These are phyloP conservation scores for Eupithecia inturbata DNA, from an alignment of 2,888 invertebrate species.

Conservation along the genomic window DNA sequence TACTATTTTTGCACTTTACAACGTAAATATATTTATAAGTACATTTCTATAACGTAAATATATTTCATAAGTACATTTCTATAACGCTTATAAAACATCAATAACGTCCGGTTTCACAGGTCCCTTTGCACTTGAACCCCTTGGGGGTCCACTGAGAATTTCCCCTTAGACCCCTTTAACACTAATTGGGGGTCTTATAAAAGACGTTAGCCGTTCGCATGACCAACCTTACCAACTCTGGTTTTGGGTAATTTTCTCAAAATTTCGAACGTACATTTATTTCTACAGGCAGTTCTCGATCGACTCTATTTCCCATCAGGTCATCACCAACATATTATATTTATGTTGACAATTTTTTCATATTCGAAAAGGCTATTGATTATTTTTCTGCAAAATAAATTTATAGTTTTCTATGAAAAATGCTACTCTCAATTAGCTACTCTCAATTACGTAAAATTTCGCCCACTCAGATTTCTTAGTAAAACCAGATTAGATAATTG, in stretches of 20 bases:
- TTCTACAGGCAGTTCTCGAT: not conserved
- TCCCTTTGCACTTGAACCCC: not conserved
- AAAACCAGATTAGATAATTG: not conserved
- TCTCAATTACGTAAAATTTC: no score
- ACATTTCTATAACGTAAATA: not conserved
- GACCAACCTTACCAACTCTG: not conserved
- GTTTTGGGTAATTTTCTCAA: not conserved
- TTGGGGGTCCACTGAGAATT: not conserved
- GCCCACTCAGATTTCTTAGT: not conserved
- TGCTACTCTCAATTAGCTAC: no score
- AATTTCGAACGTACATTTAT: not conserved
- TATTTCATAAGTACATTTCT: not conserved
- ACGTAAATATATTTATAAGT: slow-evolving; percentile 5
- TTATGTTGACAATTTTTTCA: not conserved
- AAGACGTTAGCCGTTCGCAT: not conserved
- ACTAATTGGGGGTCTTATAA: not conserved
- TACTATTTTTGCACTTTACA: slow-evolving; percentile 9
- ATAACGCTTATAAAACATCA: not conserved
- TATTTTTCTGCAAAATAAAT: not conserved
- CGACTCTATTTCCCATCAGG: not conserved
- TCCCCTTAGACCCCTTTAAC: not conserved
- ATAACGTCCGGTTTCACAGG: not conserved
- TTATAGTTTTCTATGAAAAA: no score
- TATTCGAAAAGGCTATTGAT: not conserved
- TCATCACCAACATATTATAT: not conserved